These are phyloP conservation scores for Agrypnia vestita DNA, from an alignment of 1,140 invertebrate species.

Conservation along the genomic window DNA sequence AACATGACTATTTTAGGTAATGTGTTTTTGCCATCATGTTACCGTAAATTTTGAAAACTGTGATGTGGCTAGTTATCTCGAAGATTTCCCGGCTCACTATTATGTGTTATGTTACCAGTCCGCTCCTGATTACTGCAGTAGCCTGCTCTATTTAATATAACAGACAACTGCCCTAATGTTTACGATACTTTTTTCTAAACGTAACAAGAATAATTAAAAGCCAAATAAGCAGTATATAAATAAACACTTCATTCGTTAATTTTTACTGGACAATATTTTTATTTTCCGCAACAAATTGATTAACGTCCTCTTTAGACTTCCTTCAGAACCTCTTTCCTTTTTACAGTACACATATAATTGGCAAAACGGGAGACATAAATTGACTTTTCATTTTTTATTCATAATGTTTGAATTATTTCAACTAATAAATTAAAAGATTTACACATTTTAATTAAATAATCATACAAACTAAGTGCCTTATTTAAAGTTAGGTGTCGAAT, in stretches of 20 bases:
- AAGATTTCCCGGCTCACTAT: too few relatives aligned
- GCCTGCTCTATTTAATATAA: too few relatives aligned
- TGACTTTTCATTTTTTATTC: slow-evolving; percentile 28
- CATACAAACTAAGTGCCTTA: slow-evolving; percentile 2
- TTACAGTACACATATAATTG: slow-evolving; percentile 60
- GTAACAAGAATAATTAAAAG: slow-evolving; percentile 11
- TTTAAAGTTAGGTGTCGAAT: neutral
- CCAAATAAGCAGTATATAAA: neutral
- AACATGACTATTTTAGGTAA: too few relatives aligned
- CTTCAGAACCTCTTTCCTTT: slow-evolving; percentile 39
- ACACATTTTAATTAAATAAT: slow-evolving; percentile 14
- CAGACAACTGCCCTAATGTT: too few relatives aligned
- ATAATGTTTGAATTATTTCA: slow-evolving; percentile 22
- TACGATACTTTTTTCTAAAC: neutral
- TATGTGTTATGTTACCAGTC: too few relatives aligned
- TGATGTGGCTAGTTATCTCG: too few relatives aligned
- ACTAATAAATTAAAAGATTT: slow-evolving; percentile 44
- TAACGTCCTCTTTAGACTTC: neutral
- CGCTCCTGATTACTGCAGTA: too few relatives aligned
- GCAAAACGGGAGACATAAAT: slow-evolving; percentile 59
- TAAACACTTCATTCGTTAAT: too few relatives aligned
- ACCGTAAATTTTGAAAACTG: too few relatives aligned
- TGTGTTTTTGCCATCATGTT: too few relatives aligned
- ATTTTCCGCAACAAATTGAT: neutral
- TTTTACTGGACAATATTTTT: too few relatives aligned